A percentile compares a stretch with the other conserved stretches of the same genome.
Evolutionary conservation across 2,888 invertebrate genomes (phyloP).

Genomic region (Brenthis ino): DNA sequence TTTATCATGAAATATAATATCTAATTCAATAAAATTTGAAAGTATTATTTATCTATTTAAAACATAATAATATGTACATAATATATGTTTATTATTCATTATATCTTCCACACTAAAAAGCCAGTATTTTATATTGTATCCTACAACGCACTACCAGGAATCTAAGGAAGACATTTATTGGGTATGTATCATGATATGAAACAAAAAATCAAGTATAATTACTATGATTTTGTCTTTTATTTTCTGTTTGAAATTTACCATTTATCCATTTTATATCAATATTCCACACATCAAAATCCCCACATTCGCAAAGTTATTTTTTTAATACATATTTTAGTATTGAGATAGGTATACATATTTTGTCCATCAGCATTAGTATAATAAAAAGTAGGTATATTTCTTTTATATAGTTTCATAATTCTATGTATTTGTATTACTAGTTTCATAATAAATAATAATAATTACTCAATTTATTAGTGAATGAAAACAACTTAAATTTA

Average conservation of each 20-base stretch:
- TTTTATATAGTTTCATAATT: too few relatives aligned
- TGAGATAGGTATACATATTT: too few relatives aligned
- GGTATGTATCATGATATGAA: conserved; percentile 59
- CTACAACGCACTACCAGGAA: conserved; percentile 63
- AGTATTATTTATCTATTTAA: too few relatives aligned
- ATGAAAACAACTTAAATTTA: too few relatives aligned
- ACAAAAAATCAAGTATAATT: background rate
- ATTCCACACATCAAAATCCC: background rate
- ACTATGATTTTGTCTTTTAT: background rate
- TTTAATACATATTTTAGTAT: background rate
- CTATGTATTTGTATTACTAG: too few relatives aligned
- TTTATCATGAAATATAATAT: too few relatives aligned
- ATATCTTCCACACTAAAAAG: conserved; percentile 4
- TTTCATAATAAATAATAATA: too few relatives aligned
- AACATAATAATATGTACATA: background rate
- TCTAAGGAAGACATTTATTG: conserved; percentile 63
- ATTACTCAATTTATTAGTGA: too few relatives aligned
- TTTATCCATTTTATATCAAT: background rate
- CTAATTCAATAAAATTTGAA: too few relatives aligned
- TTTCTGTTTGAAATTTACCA: conserved; percentile 23
- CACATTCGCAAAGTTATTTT: background rate
- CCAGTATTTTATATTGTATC: conserved; percentile 44
- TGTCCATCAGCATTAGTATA: too few relatives aligned
- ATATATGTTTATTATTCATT: conserved; percentile 1
- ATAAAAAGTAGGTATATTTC: too few relatives aligned